Base-by-base conservation (phyloP, 2,113 vertebrate genomes). In the Aldabrachelys gigantea region DNA sequence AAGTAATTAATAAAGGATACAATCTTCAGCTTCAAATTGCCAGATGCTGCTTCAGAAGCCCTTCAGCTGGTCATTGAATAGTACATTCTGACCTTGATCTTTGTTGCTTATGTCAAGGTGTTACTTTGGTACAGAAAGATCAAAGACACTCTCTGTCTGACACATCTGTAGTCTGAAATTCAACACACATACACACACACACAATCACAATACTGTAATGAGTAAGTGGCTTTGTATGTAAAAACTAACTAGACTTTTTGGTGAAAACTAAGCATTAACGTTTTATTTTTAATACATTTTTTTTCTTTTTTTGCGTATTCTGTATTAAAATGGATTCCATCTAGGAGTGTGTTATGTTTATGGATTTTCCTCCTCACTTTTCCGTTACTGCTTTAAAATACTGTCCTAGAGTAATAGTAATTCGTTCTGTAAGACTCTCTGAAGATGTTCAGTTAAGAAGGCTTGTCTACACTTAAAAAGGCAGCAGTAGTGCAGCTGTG, bases 1-100 rank as follows among this genome's bases (percentile, higher is more conserved):
- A 91, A 86, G 21, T 90, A 78, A 82, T 52, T 93, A 86, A 72
- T 87, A 88, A 85, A 95, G 49, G 7, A 72, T n/a, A 41, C 47
- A 85, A 29, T 84, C 14, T 92, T 72, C 75, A 80, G 8, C 31
- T 56, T 82, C 25, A 89, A 47, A 57, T 93, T 96, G 90, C 8
- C 44, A 94, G 76, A 59, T n/a, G 16, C 7, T 78, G 5, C 54
- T 85, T 85, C 82, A 87, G 38, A 89, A 57, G 5, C 14, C 44
- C 25, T 75, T 59, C 21, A 59, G 27, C 27, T 91, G 13, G 12
- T 50, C 80, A 80, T 62, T 87, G 22, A 89, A 78, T 88, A 86
- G 10, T 0, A 0, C 7, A 10, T 56, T 82, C 80, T 88, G 35
- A 85, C 82, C 49, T 87, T 79, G 25, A 53, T 49, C 24, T 50